phyloP scores from a whole-genome alignment of 1,140 invertebrate species.

The Drosophila guanche region DNA sequence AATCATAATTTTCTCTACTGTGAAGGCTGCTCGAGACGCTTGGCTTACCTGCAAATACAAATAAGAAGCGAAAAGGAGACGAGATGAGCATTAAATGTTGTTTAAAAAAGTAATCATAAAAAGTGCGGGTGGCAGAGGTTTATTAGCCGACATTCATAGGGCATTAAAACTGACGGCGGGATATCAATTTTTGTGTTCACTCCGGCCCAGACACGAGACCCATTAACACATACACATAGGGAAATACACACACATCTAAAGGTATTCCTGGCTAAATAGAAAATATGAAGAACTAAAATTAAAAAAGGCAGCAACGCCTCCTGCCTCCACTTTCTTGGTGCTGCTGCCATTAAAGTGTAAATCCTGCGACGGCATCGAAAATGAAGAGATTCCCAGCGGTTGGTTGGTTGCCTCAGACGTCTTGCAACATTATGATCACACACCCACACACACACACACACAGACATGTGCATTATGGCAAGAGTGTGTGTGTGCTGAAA shows the following conservation, averaged over 20 bases:
- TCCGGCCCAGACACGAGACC: slow-evolving; percentile 34
- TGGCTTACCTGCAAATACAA: slow-evolving; percentile 58
- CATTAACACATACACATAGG: slow-evolving; percentile 41
- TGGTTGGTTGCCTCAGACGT: slow-evolving; percentile 36
- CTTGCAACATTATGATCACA: slow-evolving; percentile 78
- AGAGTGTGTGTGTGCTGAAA: slow-evolving; percentile 62
- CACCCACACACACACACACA: slow-evolving; percentile 32
- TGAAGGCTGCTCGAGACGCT: slow-evolving; percentile 5
- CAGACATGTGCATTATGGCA: slow-evolving; percentile 28
- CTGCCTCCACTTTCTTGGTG: not conserved
- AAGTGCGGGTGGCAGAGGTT: slow-evolving; percentile 53
- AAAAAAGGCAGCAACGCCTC: slow-evolving; percentile 62
- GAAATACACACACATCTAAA: not conserved
- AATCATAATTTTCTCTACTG: slow-evolving; percentile 4
- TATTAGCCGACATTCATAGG: slow-evolving; percentile 67
- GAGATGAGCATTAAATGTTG: slow-evolving; percentile 63
- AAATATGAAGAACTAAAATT: slow-evolving; percentile 77
- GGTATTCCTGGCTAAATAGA: slow-evolving; percentile 53
- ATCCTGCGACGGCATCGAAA: slow-evolving; percentile 66
- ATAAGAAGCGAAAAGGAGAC: slow-evolving; percentile 12
- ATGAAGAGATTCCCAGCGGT: slow-evolving; percentile 65
- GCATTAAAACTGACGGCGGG: slow-evolving; percentile 69
- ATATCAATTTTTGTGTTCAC: slow-evolving; percentile 57
- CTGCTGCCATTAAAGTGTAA: slow-evolving; percentile 66
- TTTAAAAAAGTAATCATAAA: slow-evolving; percentile 57